Conservation (phyloP, 2,888 invertebrate genomes). For the Heteromurus nitidus region DNA sequence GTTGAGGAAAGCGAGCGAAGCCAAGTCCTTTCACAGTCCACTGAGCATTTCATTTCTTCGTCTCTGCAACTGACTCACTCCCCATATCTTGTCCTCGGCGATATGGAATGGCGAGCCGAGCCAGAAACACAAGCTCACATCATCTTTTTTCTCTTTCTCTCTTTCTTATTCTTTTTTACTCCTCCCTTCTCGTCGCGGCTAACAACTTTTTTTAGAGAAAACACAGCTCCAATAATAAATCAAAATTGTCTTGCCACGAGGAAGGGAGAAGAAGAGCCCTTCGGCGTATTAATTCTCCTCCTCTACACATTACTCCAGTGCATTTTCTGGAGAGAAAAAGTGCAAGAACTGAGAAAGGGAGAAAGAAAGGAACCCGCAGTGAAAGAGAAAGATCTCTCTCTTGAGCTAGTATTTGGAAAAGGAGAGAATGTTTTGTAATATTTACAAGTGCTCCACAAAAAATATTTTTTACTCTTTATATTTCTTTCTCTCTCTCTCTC, state of each 20-base stretch:
- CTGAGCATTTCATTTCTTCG: conserved; percentile 59
- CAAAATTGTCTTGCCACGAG: conserved; percentile 8
- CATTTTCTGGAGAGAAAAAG: neutral
- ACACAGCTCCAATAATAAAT: conserved; percentile 30
- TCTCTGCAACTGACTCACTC: conserved; percentile 40
- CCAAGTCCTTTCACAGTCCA: conserved; percentile 54
- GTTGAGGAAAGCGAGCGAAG: too few relatives aligned
- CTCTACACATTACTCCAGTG: neutral
- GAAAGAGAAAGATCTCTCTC: too few relatives aligned
- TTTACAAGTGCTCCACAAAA: too few relatives aligned
- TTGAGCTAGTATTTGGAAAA: too few relatives aligned
- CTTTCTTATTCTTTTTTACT: too few relatives aligned
- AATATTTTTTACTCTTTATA: too few relatives aligned
- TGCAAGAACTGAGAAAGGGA: neutral
- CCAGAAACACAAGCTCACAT: neutral
- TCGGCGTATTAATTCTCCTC: conserved; percentile 2
- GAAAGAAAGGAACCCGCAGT: neutral
- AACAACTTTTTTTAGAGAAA: neutral
- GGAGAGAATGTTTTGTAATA: too few relatives aligned
- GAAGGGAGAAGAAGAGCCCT: conserved; percentile 9
- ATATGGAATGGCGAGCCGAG: too few relatives aligned
- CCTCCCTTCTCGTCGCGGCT: too few relatives aligned
- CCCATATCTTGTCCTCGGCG: conserved; percentile 8
- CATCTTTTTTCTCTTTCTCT: neutral
- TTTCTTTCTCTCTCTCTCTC: too few relatives aligned